Evolutionary conservation across 2,113 vertebrate species (phyloP), one percentile per base, ranked within the genome.

Genomic region (Parus major): DNA sequence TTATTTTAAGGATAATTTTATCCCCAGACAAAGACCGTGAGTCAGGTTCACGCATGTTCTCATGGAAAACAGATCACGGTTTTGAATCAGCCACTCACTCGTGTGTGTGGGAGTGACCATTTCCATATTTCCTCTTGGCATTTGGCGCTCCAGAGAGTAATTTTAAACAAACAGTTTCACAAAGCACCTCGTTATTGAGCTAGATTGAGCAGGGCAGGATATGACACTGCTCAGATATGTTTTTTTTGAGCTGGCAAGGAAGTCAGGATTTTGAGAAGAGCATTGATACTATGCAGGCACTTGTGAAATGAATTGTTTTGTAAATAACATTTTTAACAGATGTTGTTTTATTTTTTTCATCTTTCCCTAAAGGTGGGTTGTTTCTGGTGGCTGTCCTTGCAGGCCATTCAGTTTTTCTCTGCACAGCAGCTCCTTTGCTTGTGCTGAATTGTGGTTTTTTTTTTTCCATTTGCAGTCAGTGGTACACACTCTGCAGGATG

Each of bases 61-160:
- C 69, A 21, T 81, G 76, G 88, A 82, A 87, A 89, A 87, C 66
- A 87, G 88, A 89, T 60, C 77, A 15, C 2, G 44, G 4, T 60
- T 94, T 77, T 63, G 88, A 75, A 88, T 86, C 55, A 42, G 71
- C 70, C 65, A 41, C 44, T 95, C 75, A 3, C 79, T 81, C 4
- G 4, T 55, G 36, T 93, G 92, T 83, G 92, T 88, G 41, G 95
- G 95, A 94, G 92, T 57, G 82, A 78, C 94, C 88, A 57, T 86
- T 95, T 91, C 69, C 94, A 78, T 60, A 53, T 79, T 95, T 93
- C 92, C 65, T 87, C 55, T 76, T 91, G 91, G 94, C 95, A 91
- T 93, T 95, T 95, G 41, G 31, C 81, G 60, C 88, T 93, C 7
- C 1, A 36, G 82, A 79, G 78, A 60, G 47, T 68, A 15, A 53